phyloP scores from a whole-genome alignment of 1,140 invertebrate genomes.

The Hetaerina americana region DNA sequence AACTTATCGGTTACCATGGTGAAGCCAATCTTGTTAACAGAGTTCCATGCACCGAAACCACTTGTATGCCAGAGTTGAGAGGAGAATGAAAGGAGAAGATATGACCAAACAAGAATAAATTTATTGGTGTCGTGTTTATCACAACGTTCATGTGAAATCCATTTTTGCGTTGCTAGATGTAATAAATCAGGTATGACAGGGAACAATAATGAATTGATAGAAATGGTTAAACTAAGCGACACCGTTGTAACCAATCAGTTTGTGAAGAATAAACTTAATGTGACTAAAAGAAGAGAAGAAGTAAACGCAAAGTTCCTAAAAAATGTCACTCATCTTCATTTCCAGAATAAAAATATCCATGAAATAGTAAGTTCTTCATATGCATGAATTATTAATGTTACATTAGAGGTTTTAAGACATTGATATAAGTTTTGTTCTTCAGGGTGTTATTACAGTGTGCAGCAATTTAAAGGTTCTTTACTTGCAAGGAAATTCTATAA shows the following conservation, averaged over 20 bases:
- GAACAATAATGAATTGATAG: too few species aligned
- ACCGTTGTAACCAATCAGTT: background rate
- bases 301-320: background rate
- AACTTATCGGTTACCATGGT: too few species aligned
- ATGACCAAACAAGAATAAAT: too few species aligned
- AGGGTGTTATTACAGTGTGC: slow-evolving; percentile 9
- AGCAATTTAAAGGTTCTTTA: slow-evolving; percentile 11
- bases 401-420: background rate
- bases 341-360: background rate
- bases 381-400: background rate
- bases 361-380: background rate
- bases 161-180: too few species aligned
- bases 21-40: too few species aligned
- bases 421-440: background rate
- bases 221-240: background rate
- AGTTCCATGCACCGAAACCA: too few species aligned
- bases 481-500: slow-evolving; percentile 9
- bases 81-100: too few species aligned
- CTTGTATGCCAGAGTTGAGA: too few species aligned
- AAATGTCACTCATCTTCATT: background rate
- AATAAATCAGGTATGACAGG: too few species aligned
- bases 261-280: background rate
- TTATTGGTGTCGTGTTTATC: too few species aligned
- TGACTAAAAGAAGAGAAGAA: background rate
- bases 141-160: too few species aligned